phyloP scores from a whole-genome alignment of 2,888 invertebrate genomes.

The Phrixothrix hirtus region DNA sequence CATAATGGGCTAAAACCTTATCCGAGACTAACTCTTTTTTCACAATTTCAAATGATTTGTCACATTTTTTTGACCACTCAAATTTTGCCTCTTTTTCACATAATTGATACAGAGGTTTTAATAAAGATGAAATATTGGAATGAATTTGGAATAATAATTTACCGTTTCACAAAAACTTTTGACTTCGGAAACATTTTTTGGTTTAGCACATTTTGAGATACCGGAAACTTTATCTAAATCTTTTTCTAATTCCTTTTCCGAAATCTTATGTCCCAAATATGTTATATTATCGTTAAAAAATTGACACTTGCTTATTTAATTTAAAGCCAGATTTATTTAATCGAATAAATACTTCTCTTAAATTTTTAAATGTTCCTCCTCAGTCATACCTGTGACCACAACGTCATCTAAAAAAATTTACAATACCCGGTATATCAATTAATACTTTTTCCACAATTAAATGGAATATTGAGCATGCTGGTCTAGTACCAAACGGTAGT shows the following conservation, averaged over 20 bases:
- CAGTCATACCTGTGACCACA: slow-evolving; percentile 1
- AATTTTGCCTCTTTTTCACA: slow-evolving; percentile 7
- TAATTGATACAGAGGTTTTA: slow-evolving; percentile 18
- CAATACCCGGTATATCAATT: slow-evolving; percentile 26
- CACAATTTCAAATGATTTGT: slow-evolving; percentile 13
- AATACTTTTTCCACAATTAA: slow-evolving; percentile 37
- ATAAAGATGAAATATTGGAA: background rate
- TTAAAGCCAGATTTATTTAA: slow-evolving; percentile 5
- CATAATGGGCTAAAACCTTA: slow-evolving; percentile 8
- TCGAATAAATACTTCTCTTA: background rate
- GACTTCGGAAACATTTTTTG: too few species aligned
- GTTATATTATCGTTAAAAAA: background rate
- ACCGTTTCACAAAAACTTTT: slow-evolving; percentile 1
- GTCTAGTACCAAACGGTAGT: slow-evolving; percentile 49
- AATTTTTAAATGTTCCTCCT: background rate
- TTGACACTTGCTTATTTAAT: slow-evolving; percentile 2
- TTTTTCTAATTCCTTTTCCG: background rate
- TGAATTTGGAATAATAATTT: slow-evolving; percentile 4
- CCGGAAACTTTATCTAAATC: too few species aligned
- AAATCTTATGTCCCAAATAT: slow-evolving; percentile 1
- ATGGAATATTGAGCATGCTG: slow-evolving; percentile 50
- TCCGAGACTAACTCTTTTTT: slow-evolving; percentile 6
- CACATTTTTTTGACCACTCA: slow-evolving; percentile 11
- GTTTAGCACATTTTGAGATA: too few species aligned
- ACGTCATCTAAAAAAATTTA: slow-evolving; percentile 34